Evolutionary conservation across 2,797 vertebrate genomes (phyloP).

Genomic region (Microctenopoma lineatum): DNA sequence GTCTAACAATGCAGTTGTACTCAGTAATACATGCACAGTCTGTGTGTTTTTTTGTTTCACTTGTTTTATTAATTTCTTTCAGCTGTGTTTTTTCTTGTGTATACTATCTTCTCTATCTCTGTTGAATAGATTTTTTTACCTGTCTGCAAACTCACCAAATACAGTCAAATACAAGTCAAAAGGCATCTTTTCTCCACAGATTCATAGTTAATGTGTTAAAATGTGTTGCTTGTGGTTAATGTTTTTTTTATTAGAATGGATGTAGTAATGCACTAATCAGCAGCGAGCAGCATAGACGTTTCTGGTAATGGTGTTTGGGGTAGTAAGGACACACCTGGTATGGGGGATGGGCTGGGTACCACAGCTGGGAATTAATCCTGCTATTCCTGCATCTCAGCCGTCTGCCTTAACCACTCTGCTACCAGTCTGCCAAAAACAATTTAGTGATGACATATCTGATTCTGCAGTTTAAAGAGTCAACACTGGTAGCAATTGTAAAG

Average conservation of each 20-base stretch:
- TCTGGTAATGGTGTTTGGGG: constrained; percentile 41
- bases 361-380: no score
- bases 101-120: constrained; percentile 8
- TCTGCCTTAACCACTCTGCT: no score
- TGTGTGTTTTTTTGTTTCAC: neutral
- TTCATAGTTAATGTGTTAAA: constrained; percentile 67
- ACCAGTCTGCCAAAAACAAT: neutral
- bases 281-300: constrained; percentile 30
- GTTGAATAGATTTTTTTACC: constrained; percentile 13
- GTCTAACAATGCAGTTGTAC: neutral
- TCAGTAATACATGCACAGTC: neutral
- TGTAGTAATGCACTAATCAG: constrained; percentile 49
- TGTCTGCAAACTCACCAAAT: no score
- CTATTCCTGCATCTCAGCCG: no score
- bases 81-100: constrained; percentile 3
- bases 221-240: constrained; percentile 15
- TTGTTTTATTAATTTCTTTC: neutral
- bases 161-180: constrained; percentile 1
- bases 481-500: constrained; percentile 13
- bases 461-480: constrained; percentile 30
- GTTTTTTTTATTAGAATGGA: neutral
- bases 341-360: no score
- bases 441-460: constrained; percentile 36
- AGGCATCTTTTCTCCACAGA: constrained; percentile 14
- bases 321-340: constrained; percentile 17